Evolutionary conservation across 2,888 invertebrate genomes (phyloP).

Genomic region (Notocelia uddmanniana): DNA sequence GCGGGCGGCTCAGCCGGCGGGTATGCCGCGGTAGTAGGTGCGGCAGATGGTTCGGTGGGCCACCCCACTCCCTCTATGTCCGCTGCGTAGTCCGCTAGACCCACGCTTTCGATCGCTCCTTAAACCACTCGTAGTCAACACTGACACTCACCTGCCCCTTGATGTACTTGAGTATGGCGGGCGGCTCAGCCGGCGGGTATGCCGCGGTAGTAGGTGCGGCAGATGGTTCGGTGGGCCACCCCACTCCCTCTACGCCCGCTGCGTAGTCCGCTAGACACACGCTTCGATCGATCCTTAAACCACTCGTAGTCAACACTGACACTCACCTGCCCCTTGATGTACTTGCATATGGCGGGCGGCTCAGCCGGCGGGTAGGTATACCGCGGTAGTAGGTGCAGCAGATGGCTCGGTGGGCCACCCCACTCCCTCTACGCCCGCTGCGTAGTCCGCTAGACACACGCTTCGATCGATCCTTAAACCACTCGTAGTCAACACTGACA

Average conservation of each 20-base stretch:
- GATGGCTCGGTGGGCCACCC: slow-evolving; percentile 55
- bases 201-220: slow-evolving; percentile 61
- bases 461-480: too few species aligned
- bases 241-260: slow-evolving; percentile 68
- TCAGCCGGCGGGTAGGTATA: slow-evolving; percentile 76
- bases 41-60: slow-evolving; percentile 54
- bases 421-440: slow-evolving; percentile 72
- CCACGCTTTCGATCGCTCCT: background rate
- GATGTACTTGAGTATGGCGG: slow-evolving; percentile 76
- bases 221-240: slow-evolving; percentile 54
- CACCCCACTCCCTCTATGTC: slow-evolving; percentile 44
- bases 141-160: slow-evolving; percentile 68
- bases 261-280: slow-evolving; percentile 77
- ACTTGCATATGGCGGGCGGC: slow-evolving; percentile 76
- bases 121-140: background rate
- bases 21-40: slow-evolving; percentile 65
- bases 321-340: slow-evolving; percentile 75
- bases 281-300: too few species aligned
- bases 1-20: slow-evolving; percentile 74
- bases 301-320: too few species aligned
- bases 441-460: slow-evolving; percentile 75
- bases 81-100: too few species aligned
- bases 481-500: too few species aligned
- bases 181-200: slow-evolving; percentile 75
- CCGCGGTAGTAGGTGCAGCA: slow-evolving; percentile 59